Base-by-base conservation (phyloP, 1,140 invertebrate genomes). In the Cotesia typhae region DNA sequence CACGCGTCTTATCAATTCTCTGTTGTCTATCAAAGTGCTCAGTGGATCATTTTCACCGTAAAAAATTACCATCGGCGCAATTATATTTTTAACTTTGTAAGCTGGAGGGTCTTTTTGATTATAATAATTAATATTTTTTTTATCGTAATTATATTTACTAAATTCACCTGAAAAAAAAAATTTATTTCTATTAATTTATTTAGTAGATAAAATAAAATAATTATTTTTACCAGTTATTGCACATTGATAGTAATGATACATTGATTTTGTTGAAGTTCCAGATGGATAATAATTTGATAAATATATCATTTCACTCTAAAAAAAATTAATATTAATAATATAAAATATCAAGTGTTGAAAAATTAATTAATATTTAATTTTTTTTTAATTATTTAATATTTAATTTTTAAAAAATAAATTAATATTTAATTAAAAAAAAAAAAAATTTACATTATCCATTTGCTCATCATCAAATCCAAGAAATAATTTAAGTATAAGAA, bases 31-130 rank as follows among this genome's bases (percentile, higher is more conserved):
- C 17, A 47, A 36, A n/a, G 64, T 72, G 6, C 59, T 36, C 17
- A 65, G 51, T 4, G 36, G 20, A 67, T 74, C 73, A 68, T 65
- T 64, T 55, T 53, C n/a, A 12, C 41, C 73, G n/a, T 63, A 72
- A 57, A 70, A 52, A 20, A 75, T 47, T 14, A 65, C 70, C 4
- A 66, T 36, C 1, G 70, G 70, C 17, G 66, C 63, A 7, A 17
- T 41, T 1, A 75, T 67, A 28, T 72, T 75, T n/a, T 10, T 75
- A 0, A 85, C 38, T 67, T 83, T 60, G 72, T 89, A 89, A 6
- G 76, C 52, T 53, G 88, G 87, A 14, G 88, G 87, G 47, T 74
- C 80, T 2, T 77, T 66, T 78, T 84, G 75, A 36, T 83, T 82
- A 73, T 88, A 88, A 65, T 82, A 76, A 17, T 76, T 70, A 14